These are phyloP conservation scores for Palloptera scutellata DNA, from an alignment of 2,888 invertebrate genomes.

Conservation along the genomic window DNA sequence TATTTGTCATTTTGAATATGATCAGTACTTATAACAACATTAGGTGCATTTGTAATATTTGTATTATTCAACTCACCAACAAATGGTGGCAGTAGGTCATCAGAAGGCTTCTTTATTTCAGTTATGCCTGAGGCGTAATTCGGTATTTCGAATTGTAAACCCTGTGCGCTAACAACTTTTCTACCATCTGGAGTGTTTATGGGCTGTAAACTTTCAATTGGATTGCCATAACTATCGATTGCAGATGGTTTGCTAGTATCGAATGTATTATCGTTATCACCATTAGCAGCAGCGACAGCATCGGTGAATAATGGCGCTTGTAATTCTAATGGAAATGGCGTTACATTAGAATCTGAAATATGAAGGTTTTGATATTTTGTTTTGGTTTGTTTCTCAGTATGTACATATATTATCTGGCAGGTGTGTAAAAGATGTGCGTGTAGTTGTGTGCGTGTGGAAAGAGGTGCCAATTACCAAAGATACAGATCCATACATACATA, in stretches of 20 bases:
- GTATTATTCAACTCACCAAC: constrained; percentile 58
- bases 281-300: constrained; percentile 35
- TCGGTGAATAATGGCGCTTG: constrained; percentile 54
- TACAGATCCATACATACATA: not conserved
- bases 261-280: constrained; percentile 4
- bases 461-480: no score
- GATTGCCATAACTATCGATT: constrained; percentile 63
- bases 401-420: not conserved
- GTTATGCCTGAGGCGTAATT: constrained; percentile 64
- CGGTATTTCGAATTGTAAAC: constrained; percentile 63
- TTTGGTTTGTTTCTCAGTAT: constrained; percentile 16
- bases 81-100: constrained; percentile 62
- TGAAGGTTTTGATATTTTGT: constrained; percentile 27
- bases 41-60: constrained; percentile 20
- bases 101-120: constrained; percentile 59
- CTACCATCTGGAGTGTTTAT: constrained; percentile 61
- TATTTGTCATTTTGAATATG: no score
- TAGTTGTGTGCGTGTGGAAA: not conserved
- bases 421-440: not conserved
- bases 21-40: constrained; percentile 4
- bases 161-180: constrained; percentile 59
- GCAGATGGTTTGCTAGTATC: constrained; percentile 36
- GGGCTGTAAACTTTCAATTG: constrained; percentile 56
- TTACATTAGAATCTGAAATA: constrained; percentile 59
- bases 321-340: constrained; percentile 61